Evolutionary conservation across 2,797 vertebrate genomes (phyloP).

Genomic region (Odontamblyopus lacepedii): DNA sequence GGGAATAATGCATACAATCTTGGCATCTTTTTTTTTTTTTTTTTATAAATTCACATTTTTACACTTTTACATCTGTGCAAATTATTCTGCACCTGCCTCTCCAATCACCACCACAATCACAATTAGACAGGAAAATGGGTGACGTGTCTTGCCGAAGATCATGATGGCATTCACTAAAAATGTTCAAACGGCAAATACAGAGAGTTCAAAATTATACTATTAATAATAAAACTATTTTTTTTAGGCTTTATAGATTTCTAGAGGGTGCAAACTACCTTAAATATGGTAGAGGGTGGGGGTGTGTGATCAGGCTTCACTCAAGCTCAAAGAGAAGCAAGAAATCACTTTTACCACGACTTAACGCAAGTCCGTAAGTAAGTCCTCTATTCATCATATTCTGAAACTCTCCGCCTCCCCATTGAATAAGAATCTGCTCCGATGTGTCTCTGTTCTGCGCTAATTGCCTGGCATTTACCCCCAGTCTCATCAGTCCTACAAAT

Average conservation of each 20-base stretch:
- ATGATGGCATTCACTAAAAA: not conserved
- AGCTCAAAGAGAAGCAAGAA: not conserved
- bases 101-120: not conserved
- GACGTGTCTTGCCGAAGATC: not conserved
- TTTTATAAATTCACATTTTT: too few relatives aligned
- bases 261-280: not conserved
- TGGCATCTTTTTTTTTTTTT: not conserved
- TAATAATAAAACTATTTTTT: too few relatives aligned
- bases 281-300: too few relatives aligned
- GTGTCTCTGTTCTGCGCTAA: constrained; percentile 27
- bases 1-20: not conserved
- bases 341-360: not conserved
- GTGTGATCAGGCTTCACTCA: not conserved
- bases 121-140: not conserved
- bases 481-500: constrained; percentile 19
- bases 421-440: constrained; percentile 20
- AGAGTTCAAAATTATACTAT: too few relatives aligned
- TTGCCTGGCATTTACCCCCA: constrained; percentile 33
- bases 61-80: not conserved
- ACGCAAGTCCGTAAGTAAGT: not conserved
- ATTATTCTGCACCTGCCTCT: not conserved
- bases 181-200: too few relatives aligned
- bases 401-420: constrained; percentile 21
- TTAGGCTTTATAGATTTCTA: too few relatives aligned
- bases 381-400: not conserved